Base-by-base conservation (phyloP, 2,888 invertebrate species). In the Tipula lateralis region DNA sequence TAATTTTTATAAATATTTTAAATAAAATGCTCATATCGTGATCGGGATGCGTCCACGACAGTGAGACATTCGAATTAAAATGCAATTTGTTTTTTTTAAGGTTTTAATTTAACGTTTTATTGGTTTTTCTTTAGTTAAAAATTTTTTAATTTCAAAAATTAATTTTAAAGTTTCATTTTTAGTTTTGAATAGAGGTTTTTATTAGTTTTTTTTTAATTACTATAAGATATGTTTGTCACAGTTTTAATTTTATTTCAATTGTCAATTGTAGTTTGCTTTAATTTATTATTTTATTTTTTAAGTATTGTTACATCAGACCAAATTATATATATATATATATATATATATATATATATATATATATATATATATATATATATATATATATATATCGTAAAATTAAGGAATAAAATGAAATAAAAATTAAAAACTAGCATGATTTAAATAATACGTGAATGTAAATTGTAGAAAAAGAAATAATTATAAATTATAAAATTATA, bases 181-280 rank as follows among this genome's bases (percentile, higher is more conserved):
- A 66, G 66, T 66, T 24, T 66, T 66, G 19, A 66, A 66, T 24
- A 66, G 66, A 24, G 24, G 66, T 66, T 19, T 66, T 24, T 66
- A 2, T 66, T 66, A 24, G 1, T 66, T 39, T 39, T 39, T 44
- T 66, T 19, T 66, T 66, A 66, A 66, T 24, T 66, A 66, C 66
- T 66, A 66, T 66, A 66, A 66, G 66, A 66, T 66, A 66, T 66
- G 66, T 66, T 66, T 66, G 66, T 66, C 24, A 66, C 66, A 66
- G 66, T 24, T 66, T 66, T 66, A 66, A 66, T 66, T 66, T 66
- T 24, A 66, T 66, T 66, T 66, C 66, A 66, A 66, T 66, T 66
- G 66, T 66, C 66, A 66, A 66, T 66, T 66, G 66, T 66, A 66
- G 24, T 66, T 66, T 19, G 24, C 24, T 50, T 39, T 50, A 50